These are phyloP conservation scores for Plagodis pulveraria DNA, from an alignment of 2,888 invertebrate species.

Conservation along the genomic window DNA sequence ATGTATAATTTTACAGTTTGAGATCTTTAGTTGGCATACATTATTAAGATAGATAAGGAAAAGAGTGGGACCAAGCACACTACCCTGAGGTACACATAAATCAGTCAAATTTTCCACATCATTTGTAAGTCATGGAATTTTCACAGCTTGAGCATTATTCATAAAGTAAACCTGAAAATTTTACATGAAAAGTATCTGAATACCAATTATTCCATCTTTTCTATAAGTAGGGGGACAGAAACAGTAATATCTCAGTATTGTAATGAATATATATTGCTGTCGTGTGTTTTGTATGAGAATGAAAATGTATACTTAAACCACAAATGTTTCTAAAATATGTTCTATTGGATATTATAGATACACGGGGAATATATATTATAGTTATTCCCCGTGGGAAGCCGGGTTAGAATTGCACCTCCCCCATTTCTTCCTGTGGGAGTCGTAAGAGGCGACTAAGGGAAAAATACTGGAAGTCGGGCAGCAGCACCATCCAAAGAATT, in stretches of 20 bases:
- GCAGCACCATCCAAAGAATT: too few relatives aligned
- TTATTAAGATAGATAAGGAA: not conserved
- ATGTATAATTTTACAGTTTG: not conserved
- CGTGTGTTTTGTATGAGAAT: not conserved
- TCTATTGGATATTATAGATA: too few relatives aligned
- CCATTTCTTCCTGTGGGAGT: too few relatives aligned
- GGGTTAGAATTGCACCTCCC: too few relatives aligned
- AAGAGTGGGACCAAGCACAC: slow-evolving; percentile 10
- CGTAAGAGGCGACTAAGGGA: too few relatives aligned
- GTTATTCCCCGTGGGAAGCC: too few relatives aligned
- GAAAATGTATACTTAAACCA: not conserved
- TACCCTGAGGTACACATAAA: slow-evolving; percentile 18
- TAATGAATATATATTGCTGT: too few relatives aligned
- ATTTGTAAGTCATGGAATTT: slow-evolving; percentile 5
- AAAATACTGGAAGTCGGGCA: too few relatives aligned
- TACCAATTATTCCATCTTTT: not conserved
- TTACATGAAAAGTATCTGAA: not conserved
- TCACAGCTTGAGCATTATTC: slow-evolving; percentile 7
- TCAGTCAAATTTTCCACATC: not conserved
- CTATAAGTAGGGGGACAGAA: not conserved
- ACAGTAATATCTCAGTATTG: not conserved
- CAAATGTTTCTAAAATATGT: not conserved
- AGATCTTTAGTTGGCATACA: not conserved
- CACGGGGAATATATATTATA: too few relatives aligned
- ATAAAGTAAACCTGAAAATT: slow-evolving; percentile 4